phyloP scores from a whole-genome alignment of 2,888 invertebrate genomes.

The Arctia plantaginis region DNA sequence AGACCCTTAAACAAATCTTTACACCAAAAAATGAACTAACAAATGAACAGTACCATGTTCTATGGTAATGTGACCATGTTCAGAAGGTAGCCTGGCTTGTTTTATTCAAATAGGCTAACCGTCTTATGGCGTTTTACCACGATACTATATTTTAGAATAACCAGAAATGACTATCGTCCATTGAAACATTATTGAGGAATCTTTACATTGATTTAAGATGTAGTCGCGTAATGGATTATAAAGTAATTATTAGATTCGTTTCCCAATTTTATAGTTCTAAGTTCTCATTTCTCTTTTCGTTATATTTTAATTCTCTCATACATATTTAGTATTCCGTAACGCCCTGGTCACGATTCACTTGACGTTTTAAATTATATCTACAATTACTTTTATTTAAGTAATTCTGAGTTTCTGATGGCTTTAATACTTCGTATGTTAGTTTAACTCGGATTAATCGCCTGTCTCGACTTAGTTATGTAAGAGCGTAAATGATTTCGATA shows the following conservation, averaged over 20 bases:
- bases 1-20: constrained; percentile 31
- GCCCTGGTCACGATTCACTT: constrained; percentile 69
- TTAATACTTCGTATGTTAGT: constrained; percentile 34
- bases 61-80: constrained; percentile 60
- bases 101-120: constrained; percentile 73
- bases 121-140: constrained; percentile 63
- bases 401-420: constrained; percentile 34
- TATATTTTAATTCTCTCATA: constrained; percentile 79
- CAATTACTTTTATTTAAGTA: constrained; percentile 55
- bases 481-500: constrained; percentile 32
- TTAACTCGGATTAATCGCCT: constrained; percentile 47
- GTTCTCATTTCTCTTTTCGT: constrained; percentile 58
- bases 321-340: constrained; percentile 70
- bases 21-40: constrained; percentile 46
- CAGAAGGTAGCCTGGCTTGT: constrained; percentile 66
- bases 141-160: not conserved
- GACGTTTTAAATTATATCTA: constrained; percentile 58
- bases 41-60: constrained; percentile 56
- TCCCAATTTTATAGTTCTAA: constrained; percentile 28
- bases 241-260: not conserved
- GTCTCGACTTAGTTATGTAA: constrained; percentile 37
- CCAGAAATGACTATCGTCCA: constrained; percentile 18
- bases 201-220: not conserved
- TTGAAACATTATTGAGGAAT: constrained; percentile 6
- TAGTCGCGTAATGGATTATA: constrained; percentile 18